These are phyloP conservation scores for Anguilla rostrata DNA, from an alignment of 2,113 vertebrate genomes.

Conservation along the genomic window DNA sequence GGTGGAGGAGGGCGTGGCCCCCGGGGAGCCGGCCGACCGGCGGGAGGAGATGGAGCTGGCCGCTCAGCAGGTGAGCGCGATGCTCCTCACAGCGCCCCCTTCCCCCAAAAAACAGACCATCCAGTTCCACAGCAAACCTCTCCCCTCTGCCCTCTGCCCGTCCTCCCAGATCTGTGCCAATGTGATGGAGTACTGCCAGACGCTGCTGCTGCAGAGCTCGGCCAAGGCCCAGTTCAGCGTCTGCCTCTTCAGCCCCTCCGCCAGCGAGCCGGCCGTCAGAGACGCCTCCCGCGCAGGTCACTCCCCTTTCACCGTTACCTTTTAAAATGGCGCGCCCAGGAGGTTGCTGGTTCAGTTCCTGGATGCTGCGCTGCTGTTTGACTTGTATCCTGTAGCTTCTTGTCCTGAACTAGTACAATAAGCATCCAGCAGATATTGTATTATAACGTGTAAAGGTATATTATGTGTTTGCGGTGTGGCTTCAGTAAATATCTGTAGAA, in stretches of 20 bases:
- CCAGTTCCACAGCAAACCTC: background rate
- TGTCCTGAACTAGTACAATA: background rate
- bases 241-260: constrained; percentile 91
- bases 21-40: constrained; percentile 77
- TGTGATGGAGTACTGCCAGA: constrained; percentile 95
- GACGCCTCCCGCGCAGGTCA: constrained; percentile 81
- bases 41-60: constrained; percentile 87
- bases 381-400: background rate
- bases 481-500: too few relatives aligned
- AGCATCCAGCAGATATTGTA: background rate
- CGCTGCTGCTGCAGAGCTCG: constrained; percentile 86
- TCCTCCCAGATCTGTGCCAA: constrained; percentile 88
- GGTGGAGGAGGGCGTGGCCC: constrained; percentile 74
- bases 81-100: background rate
- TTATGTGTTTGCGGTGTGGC: too few relatives aligned
- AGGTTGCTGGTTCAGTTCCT: background rate
- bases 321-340: background rate
- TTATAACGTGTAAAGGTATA: too few relatives aligned
- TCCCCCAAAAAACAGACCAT: background rate
- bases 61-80: constrained; percentile 84
- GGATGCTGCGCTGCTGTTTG: background rate
- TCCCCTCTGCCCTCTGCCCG: background rate
- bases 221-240: constrained; percentile 81
- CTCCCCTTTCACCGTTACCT: background rate
- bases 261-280: constrained; percentile 82